Base-by-base conservation (phyloP, 2,888 invertebrate species). In the Lasiommata megera region DNA sequence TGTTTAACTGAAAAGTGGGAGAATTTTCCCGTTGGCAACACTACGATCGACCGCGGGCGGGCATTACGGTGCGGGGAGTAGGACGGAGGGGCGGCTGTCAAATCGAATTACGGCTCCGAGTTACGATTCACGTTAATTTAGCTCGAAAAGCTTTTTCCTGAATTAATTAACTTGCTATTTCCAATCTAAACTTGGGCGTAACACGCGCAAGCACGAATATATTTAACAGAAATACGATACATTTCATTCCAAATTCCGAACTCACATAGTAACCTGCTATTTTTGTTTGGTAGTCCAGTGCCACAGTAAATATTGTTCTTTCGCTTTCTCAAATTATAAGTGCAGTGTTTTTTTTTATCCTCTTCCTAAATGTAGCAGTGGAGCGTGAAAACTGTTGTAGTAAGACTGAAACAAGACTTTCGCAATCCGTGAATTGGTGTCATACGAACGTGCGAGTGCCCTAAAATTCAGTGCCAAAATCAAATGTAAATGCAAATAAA, bases 211-310 rank as follows among this genome's bases (percentile, higher is more conserved):
- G 66, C 80, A 80, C 77, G 78, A 68, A 69, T 70, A 60, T 48
- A 37, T 60, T 48, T 40, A 40, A 36, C 29, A 34, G 50, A 50
- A 18, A 44, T 48, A 34, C 16, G 40, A 36, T 16, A 36, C 51
- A 31, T 50, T 29, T 60, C 52, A 34, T 48, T 12, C 54, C 48
- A 23, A 23, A 38, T 40, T 28, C 14, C 38, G 54, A 41, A 44
- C 43, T 40, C 38, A 29, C 37, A 7, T 44, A 56, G 55, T 55
- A 58, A 46, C 46, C 67, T 69, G 71, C 86, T 88, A 89, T 89
- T 89, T 88, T 86, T 80, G 80, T 88, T 85, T 80, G 75, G 74
- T 75, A 83, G 80, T 81, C 79, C 80, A 80, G 75, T 81, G 84
- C 76, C 74, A 79, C 76, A 73, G 82, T 86, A 86, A 85, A 87